phyloP scores from a whole-genome alignment of 2,888 invertebrate genomes.

The Microchrysa polita region DNA sequence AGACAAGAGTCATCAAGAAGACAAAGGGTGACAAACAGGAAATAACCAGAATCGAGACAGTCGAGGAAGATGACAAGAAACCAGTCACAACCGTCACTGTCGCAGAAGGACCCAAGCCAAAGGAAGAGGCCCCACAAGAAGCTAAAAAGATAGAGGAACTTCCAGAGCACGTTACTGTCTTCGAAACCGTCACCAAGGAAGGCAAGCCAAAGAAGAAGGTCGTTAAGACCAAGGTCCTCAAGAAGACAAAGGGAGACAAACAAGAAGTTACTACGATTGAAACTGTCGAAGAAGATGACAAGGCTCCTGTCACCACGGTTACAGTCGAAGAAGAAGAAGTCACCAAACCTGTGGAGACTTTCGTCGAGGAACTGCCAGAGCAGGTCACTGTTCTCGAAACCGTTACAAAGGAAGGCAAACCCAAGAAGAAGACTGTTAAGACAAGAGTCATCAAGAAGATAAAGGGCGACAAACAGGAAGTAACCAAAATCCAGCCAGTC shows the following conservation, averaged over 20 bases:
- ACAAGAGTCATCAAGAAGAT: slow-evolving; percentile 52
- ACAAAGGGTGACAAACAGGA: slow-evolving; percentile 60
- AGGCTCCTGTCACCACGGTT: slow-evolving; percentile 58
- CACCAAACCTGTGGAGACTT: slow-evolving; percentile 48
- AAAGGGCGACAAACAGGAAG: slow-evolving; percentile 54
- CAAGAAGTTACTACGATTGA: slow-evolving; percentile 62
- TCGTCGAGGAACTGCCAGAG: slow-evolving; percentile 54
- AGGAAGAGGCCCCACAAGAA: slow-evolving; percentile 57
- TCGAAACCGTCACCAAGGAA: slow-evolving; percentile 51
- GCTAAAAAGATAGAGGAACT: slow-evolving; percentile 56
- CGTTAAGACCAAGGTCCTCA: slow-evolving; percentile 58
- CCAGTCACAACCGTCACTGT: slow-evolving; percentile 55
- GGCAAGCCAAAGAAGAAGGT: slow-evolving; percentile 56
- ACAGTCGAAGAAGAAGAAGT: slow-evolving; percentile 54
- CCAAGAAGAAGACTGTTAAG: slow-evolving; percentile 54
- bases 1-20: slow-evolving; percentile 59
- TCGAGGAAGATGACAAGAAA: slow-evolving; percentile 60
- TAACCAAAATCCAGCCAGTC: slow-evolving; percentile 62
- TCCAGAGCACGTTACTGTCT: slow-evolving; percentile 57
- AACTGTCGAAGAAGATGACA: slow-evolving; percentile 61
- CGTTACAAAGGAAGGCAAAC: slow-evolving; percentile 61
- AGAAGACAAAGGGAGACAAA: slow-evolving; percentile 59
- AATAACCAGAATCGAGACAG: slow-evolving; percentile 61
- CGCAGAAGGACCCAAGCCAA: too few species aligned
- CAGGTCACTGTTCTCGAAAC: slow-evolving; percentile 62